Evolutionary conservation across 2,888 invertebrate species (phyloP).

Genomic region (Corbicula japonica): DNA sequence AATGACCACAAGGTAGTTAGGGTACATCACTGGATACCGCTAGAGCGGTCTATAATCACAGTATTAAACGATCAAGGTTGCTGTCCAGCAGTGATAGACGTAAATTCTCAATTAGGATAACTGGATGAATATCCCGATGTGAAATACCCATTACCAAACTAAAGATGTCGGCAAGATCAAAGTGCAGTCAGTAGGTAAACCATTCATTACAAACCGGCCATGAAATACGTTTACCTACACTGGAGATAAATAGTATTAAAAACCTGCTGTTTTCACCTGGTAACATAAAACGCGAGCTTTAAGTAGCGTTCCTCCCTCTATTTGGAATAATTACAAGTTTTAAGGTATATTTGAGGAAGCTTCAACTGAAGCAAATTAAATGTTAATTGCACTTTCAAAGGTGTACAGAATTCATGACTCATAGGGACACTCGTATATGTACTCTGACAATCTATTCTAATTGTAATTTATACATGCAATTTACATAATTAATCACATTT

Average conservation of each 20-base stretch:
- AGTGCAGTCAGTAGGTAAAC: constrained; percentile 16
- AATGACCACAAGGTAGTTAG: too few relatives aligned
- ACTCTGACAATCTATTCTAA: too few relatives aligned
- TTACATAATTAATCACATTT: too few relatives aligned
- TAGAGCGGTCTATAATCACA: too few relatives aligned
- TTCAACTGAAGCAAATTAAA: constrained; percentile 20
- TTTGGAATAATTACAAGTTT: constrained; percentile 41
- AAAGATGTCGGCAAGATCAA: constrained; percentile 36
- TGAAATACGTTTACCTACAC: constrained; percentile 44
- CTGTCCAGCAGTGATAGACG: too few relatives aligned
- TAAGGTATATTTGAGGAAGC: constrained; percentile 28
- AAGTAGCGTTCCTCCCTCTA: constrained; percentile 36
- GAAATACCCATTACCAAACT: not conserved
- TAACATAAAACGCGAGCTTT: constrained; percentile 37
- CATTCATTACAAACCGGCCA: constrained; percentile 21
- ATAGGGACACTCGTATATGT: too few relatives aligned
- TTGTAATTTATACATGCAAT: too few relatives aligned
- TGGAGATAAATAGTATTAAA: constrained; percentile 15
- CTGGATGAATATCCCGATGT: too few relatives aligned
- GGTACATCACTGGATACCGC: too few relatives aligned
- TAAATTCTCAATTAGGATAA: too few relatives aligned
- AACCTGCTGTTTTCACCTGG: constrained; percentile 41
- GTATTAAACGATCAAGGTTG: too few relatives aligned
- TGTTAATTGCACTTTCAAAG: constrained; percentile 11
- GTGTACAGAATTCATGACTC: constrained; percentile 27